Evolutionary conservation across 2,113 vertebrate species (phyloP).

Genomic region (Guaruba guarouba): DNA sequence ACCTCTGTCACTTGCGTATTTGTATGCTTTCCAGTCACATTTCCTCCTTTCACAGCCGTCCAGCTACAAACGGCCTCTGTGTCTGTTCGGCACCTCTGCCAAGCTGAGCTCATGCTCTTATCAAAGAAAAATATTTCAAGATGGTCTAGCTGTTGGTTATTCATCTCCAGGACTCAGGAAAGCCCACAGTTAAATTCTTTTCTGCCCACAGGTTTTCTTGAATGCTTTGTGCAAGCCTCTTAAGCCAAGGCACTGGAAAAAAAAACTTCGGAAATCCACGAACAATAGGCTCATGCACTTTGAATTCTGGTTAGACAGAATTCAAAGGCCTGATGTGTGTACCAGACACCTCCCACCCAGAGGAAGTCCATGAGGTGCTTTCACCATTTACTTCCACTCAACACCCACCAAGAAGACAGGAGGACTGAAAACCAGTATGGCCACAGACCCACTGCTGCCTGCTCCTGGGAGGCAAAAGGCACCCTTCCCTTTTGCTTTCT

Average conservation of each 20-base stretch:
- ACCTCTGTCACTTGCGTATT: neutral
- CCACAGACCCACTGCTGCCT: neutral
- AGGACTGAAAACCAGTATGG: neutral
- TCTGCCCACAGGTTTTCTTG: neutral
- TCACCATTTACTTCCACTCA: neutral
- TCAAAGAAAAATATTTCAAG: neutral
- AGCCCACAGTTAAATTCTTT: neutral
- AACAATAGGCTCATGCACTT: neutral
- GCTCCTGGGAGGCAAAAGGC: neutral
- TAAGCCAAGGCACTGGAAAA: neutral
- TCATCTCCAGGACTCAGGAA: neutral
- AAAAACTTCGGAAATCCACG: neutral
- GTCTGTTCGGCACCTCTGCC: neutral
- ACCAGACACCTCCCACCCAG: accelerated
- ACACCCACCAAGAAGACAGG: neutral
- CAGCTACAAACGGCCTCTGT: neutral
- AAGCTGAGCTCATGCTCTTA: neutral
- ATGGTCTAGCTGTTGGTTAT: neutral
- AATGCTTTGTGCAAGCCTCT: neutral
- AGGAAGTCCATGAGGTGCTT: neutral
- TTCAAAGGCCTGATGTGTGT: accelerated
- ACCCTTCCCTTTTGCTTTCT: neutral
- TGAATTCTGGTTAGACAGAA: accelerated
- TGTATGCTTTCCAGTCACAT: neutral
- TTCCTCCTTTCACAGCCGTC: neutral